Base-by-base conservation (phyloP, 2,113 vertebrate genomes). In the Pelvicachromis taeniatus region DNA sequence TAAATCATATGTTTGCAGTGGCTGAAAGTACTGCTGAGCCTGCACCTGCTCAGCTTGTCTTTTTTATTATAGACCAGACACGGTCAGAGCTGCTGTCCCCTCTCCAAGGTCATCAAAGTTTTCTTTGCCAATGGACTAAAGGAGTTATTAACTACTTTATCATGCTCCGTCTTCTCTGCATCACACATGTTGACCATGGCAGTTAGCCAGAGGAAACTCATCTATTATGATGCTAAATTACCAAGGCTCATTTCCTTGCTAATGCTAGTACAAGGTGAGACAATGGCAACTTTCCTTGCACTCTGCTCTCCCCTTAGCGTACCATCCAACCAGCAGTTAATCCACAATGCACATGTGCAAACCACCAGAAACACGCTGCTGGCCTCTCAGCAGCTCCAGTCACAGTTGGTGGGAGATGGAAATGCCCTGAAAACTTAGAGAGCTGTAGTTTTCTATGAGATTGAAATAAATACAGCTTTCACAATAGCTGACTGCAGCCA, bases 261-360 rank as follows among this genome's bases (percentile, higher is more conserved):
- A 59, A 59, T 33, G 29, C 58, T 59, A 59, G 58, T 14, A 59
- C 56, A 17, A 19, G 56, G 56, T 31, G 56, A 59, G 29, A 14
- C 29, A 10, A 26, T 14, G 14, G 29, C 56, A 31, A 26, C 29
- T 59, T 29, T 3, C 29, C 29, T 29, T 17, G 26, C 56, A 31
- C 14, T 58, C 26, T 58, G 56, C 31, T 31, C 31, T 31, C 31
- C 31, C 31, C 5, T 31, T 31, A 31, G 5, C 6, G 31, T 31
- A 31, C 31, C 0, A 1, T 16, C 26, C 3, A 4, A 59, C 14
- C 56, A 31, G 23, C 55, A 9, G 29, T 59, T 31, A 17, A 0
- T 59, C 14, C 29, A 59, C 56, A 59, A 31, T 59, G 56, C 3
- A 4, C 0, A 17, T 31, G 14, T 31, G 26, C 56, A 31, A 59